phyloP scores from a whole-genome alignment of 2,113 vertebrate genomes.

The Amphiprion percula region DNA sequence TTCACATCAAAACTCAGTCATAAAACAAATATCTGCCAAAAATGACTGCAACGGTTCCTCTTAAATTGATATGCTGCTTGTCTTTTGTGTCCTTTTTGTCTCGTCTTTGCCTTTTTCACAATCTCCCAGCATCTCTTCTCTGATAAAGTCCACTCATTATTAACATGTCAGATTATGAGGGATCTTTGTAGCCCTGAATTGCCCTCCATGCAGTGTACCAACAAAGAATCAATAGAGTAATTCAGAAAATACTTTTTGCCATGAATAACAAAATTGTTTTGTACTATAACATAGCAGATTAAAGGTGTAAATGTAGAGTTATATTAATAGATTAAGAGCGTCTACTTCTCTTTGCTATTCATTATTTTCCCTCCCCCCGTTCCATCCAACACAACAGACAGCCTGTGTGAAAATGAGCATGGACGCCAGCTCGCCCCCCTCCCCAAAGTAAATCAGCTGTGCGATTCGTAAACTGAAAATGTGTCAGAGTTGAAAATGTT shows the following conservation, averaged over 20 bases:
- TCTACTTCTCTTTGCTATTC: background rate
- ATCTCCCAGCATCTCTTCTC: background rate
- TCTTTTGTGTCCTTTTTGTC: background rate
- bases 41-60: background rate
- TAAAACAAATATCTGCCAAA: constrained; percentile 15
- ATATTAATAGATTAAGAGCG: constrained; percentile 45
- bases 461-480: constrained; percentile 95
- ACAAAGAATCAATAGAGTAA: constrained; percentile 37
- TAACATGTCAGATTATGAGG: constrained; percentile 37
- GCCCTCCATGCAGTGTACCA: background rate
- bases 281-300: constrained; percentile 20
- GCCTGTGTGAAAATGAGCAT: constrained; percentile 80
- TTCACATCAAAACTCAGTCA: background rate
- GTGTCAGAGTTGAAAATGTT: constrained; percentile 99
- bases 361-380: constrained; percentile 16
- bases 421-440: constrained; percentile 82
- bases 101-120: background rate
- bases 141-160: constrained; percentile 20
- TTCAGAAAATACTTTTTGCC: constrained; percentile 38
- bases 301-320: constrained; percentile 48
- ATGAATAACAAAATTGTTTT: constrained; percentile 13
- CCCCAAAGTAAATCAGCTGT: constrained; percentile 96
- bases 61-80: constrained; percentile 9
- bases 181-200: constrained; percentile 14
- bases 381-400: constrained; percentile 56